Base-by-base conservation (phyloP, 2,888 invertebrate genomes). In the Camptogramma bilineatum region DNA sequence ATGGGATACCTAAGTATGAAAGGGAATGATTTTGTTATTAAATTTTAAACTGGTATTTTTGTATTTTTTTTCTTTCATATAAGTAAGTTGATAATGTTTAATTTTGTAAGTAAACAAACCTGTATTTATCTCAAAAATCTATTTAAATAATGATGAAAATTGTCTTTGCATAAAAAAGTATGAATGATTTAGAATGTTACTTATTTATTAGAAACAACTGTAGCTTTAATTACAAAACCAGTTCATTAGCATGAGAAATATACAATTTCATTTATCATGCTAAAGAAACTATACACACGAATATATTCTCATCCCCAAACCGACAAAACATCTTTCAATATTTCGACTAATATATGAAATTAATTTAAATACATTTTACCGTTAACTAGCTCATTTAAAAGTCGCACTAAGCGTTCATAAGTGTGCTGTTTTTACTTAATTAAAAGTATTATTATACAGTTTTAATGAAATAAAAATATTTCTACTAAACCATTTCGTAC, bases 321-420 rank as follows among this genome's bases (percentile, higher is more conserved):
- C 55, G 47, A 39, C 48, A 53, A 48, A 58, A 64, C 56, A 16
- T 39, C 64, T 65, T 84, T 87, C 87, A 88, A 88, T 85, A 88
- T 85, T 88, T 87, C 64, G 75, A 79, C 87, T 88, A 87, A 75
- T 71, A 78, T 78, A 81, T 79, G 60, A 66, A 74, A 72, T 73
- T 73, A 73, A 64, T 76, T 73, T 74, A 68, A 70, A 69, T 69
- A 69, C 47, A 72, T 53, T 56, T 62, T 57, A 59, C 60, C 68
- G 68, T 48, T 46, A 44, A 34, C 51, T 59, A 58, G 52, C 39
- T 55, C 4, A 10, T 18, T 59, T 58, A 51, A 51, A 51, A 44
- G 44, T 62, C 13, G 48, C 63, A 48, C 48, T 48, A 59, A 53
- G 60, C 53, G 9, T 47, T 53, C 52, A 46, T 53, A 54, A 42